Evolutionary conservation across 2,113 vertebrate genomes (phyloP).

Genomic region (Octodon degus): DNA sequence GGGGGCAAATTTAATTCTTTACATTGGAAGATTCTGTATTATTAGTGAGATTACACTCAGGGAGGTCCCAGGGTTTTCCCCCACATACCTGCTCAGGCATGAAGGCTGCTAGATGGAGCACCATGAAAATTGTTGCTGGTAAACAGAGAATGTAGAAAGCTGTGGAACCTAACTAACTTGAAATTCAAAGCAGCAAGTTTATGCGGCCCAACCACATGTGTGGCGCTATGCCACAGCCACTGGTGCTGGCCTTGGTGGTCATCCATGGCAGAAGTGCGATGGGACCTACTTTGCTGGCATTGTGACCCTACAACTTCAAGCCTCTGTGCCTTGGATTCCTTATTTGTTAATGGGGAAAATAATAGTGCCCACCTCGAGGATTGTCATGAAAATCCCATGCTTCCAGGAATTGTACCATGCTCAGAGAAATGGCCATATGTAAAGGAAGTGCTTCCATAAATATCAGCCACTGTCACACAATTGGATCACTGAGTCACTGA

Average conservation of each 20-base stretch:
- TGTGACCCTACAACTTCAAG: not conserved
- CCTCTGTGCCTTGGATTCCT: not conserved
- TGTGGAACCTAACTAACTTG: not conserved
- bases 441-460: not conserved
- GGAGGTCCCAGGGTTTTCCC: not conserved
- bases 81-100: not conserved
- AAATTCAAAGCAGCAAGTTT: not conserved
- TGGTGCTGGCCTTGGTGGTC: accelerated
- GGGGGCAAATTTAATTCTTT: not conserved
- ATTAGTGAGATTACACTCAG: not conserved
- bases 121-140: not conserved
- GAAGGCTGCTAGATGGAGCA: not conserved
- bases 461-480: not conserved
- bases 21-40: not conserved
- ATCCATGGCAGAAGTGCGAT: too few species aligned
- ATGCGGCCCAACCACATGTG: accelerated
- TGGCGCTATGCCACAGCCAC: accelerated
- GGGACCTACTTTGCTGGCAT: not conserved
- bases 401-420: not conserved
- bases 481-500: not conserved
- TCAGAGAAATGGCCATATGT: not conserved
- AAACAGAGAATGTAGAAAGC: not conserved
- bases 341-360: not conserved
- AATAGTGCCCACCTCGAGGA: not conserved
- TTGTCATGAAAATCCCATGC: not conserved